These are phyloP conservation scores for Adelosebastes latens DNA, from an alignment of 2,797 vertebrate genomes.

Conservation along the genomic window DNA sequence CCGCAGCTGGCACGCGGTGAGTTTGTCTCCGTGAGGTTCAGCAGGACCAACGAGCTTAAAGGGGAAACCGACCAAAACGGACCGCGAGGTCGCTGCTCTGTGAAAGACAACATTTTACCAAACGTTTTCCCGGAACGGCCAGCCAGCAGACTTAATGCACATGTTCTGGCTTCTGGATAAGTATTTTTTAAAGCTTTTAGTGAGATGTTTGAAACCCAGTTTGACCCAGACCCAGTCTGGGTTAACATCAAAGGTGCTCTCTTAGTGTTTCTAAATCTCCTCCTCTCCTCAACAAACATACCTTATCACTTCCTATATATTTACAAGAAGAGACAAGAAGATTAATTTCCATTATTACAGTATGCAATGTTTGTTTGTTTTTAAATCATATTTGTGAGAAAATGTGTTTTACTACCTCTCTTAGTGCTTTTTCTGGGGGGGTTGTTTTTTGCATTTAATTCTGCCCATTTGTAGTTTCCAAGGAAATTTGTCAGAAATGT, in stretches of 20 bases:
- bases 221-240: background rate
- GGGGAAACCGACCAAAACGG: slow-evolving; percentile 40
- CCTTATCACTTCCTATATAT: background rate
- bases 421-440: background rate
- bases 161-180: background rate
- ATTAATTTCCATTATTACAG: background rate
- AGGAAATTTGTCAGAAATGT: background rate
- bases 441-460: background rate
- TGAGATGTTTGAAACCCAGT: background rate
- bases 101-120: slow-evolving; percentile 61
- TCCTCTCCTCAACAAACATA: background rate
- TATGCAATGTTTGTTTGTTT: background rate
- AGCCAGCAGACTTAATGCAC: background rate
- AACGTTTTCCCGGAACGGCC: slow-evolving; percentile 47
- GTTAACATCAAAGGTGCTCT: background rate
- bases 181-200: background rate
- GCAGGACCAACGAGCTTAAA: slow-evolving; percentile 33
- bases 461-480: background rate
- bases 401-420: background rate
- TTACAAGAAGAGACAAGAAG: background rate
- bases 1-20: slow-evolving; percentile 80
- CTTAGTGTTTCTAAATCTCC: background rate
- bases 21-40: slow-evolving; percentile 58
- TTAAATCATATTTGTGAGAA: background rate
- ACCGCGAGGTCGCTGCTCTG: slow-evolving; percentile 15